Percentiles rank a stretch among this genome's conserved stretches.
phyloP scores from a whole-genome alignment of 1,140 invertebrate species.

The Zaprionus nigranus region DNA sequence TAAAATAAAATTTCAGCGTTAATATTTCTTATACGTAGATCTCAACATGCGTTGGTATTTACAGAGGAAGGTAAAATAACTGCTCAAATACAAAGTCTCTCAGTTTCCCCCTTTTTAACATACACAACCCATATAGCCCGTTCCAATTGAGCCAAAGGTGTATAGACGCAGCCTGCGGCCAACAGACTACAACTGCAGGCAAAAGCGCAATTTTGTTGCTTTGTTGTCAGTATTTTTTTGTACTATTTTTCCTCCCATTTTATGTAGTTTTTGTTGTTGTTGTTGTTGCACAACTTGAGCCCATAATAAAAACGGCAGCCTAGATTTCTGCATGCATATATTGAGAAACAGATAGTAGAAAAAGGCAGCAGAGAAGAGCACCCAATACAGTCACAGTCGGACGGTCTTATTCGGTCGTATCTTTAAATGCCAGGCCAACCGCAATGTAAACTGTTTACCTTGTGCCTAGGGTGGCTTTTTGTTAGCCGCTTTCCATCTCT shows the following conservation, averaged over 20 bases:
- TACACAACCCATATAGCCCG: not conserved
- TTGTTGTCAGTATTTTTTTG: conserved; percentile 48
- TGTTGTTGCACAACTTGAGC: conserved; percentile 52
- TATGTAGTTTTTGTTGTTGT: conserved; percentile 22
- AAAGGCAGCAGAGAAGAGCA: conserved; percentile 33
- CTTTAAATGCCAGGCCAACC: conserved; percentile 48
- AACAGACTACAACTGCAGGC: conserved; percentile 52
- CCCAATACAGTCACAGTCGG: conserved; percentile 28
- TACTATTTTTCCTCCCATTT: conserved; percentile 31
- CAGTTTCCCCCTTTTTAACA: not conserved
- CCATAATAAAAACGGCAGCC: conserved; percentile 55
- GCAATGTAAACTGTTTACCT: conserved; percentile 59
- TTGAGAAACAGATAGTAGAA: conserved; percentile 36
- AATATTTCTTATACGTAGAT: too few relatives aligned
- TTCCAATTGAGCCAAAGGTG: not conserved
- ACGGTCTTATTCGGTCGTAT: conserved; percentile 14
- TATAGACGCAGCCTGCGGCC: conserved; percentile 14
- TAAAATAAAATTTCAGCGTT: too few relatives aligned
- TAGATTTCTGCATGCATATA: conserved; percentile 51
- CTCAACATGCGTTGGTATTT: too few relatives aligned
- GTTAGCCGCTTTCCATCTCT: not conserved
- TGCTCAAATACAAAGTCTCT: too few relatives aligned
- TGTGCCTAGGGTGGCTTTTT: conserved; percentile 30
- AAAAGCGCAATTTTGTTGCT: conserved; percentile 39
- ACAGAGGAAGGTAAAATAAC: too few relatives aligned